Evolutionary conservation across 1,140 invertebrate genomes (phyloP).

Genomic region (Popillia japonica): DNA sequence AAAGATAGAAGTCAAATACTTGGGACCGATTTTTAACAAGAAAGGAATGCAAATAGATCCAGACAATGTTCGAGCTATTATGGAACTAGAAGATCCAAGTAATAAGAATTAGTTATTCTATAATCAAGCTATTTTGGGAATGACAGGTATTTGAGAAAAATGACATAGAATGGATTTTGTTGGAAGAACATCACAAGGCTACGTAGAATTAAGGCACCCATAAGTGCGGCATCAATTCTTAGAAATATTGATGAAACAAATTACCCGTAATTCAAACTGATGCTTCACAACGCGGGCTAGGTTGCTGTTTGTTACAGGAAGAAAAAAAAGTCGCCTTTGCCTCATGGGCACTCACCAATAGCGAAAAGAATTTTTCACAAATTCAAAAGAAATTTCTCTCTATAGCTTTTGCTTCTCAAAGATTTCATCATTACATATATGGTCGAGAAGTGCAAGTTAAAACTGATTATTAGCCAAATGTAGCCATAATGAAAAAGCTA

Average conservation of each 20-base stretch:
- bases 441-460: constrained; percentile 49
- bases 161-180: constrained; percentile 11
- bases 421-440: constrained; percentile 56
- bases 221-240: not conserved
- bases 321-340: not conserved
- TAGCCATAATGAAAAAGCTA: constrained; percentile 34
- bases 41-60: constrained; percentile 9
- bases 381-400: constrained; percentile 57
- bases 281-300: not conserved
- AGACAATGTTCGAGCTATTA: constrained; percentile 34
- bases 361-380: constrained; percentile 41
- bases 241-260: not conserved
- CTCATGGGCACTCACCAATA: not conserved
- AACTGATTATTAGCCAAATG: constrained; percentile 59
- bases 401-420: constrained; percentile 50
- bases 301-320: no score
- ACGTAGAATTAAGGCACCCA: not conserved
- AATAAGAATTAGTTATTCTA: constrained; percentile 18
- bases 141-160: constrained; percentile 35
- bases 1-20: no score
- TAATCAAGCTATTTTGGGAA: constrained; percentile 35
- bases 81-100: constrained; percentile 12
- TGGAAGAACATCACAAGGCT: not conserved
- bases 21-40: no score
- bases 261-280: not conserved